Base-by-base conservation (phyloP, 2,888 invertebrate species). In the Pyrrhosoma nymphula region DNA sequence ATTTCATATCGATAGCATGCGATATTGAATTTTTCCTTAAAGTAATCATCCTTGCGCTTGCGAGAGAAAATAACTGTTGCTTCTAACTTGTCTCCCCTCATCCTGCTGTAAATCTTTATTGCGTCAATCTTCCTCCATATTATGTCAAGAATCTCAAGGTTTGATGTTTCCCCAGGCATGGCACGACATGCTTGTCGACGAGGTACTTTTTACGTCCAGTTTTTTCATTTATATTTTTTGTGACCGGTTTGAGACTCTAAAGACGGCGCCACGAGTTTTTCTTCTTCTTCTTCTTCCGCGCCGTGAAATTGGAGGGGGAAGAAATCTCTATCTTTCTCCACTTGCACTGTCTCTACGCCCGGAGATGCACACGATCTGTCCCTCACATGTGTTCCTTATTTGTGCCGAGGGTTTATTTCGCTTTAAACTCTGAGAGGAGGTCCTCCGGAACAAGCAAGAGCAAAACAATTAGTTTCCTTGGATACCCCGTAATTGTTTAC, bases 61-160 rank as follows among this genome's bases (percentile, higher is more conserved):
- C n/a, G 60, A 60, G 20, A 20, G 16, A 60, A 60, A 60, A 60
- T 20, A 47, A 47, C 47, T 8, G 47, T 60, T 60, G 12, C 60
- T 60, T 14, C 60, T 2, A 60, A 14, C 18, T 14, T 60, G 3
- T 60, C 60, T 2, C 12, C 60, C 60, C 16, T 69, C n/a, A 1
- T 10, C 2, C 47, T 20, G 69, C n/a, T n/a, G n/a, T 69, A 69
- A 69, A n/a, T n/a, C n/a, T 69, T 69, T 69, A 69, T 63, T 69
- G 69, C 69, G 69, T 69, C 69, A n/a, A n/a, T 69, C n/a, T n/a
- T 69, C 69, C 10, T 23, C n/a, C n/a, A n/a, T 26, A 69, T 69
- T 69, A 69, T 69, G 69, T 26, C 69, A 69, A 69, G 69, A 69
- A 69, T 69, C 69, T 69, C 69, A 69, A 69, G 69, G 69, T 69